Conservation (phyloP, 2,888 invertebrate species). For the Sphinx pinastri region DNA sequence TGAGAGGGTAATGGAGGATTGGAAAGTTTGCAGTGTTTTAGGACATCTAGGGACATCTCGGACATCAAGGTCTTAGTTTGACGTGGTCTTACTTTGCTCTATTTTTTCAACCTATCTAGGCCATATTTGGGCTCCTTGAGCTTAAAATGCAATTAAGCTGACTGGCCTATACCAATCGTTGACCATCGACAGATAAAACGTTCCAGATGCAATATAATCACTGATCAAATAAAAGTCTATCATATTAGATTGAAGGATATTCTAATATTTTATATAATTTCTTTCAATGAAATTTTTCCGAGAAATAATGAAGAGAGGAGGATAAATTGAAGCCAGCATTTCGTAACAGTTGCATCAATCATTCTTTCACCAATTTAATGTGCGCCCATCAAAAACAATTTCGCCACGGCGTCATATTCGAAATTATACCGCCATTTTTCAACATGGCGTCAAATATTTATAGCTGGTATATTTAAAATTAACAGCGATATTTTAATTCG, state of each 20-base stretch:
- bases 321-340: neutral
- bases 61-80: too few relatives aligned
- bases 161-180: too few relatives aligned
- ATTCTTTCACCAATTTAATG: neutral
- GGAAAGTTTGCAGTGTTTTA: too few relatives aligned
- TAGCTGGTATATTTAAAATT: neutral
- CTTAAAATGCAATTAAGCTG: too few relatives aligned
- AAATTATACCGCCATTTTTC: conserved; percentile 11
- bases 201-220: too few relatives aligned
- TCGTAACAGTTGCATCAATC: conserved; percentile 2
- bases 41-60: too few relatives aligned
- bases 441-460: conserved; percentile 16
- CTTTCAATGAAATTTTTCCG: neutral
- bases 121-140: too few relatives aligned
- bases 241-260: neutral
- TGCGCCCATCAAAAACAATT: conserved; percentile 7
- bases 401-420: conserved; percentile 8
- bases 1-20: neutral
- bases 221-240: too few relatives aligned
- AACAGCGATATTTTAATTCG: conserved; percentile 8
- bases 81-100: too few relatives aligned
- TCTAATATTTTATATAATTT: neutral
- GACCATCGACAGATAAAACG: too few relatives aligned
- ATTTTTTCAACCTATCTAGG: too few relatives aligned
- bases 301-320: neutral